Percentiles rank a stretch among this genome's conserved stretches.
phyloP scores from a whole-genome alignment of 2,113 vertebrate genomes.

The Pleuronectes platessa region DNA sequence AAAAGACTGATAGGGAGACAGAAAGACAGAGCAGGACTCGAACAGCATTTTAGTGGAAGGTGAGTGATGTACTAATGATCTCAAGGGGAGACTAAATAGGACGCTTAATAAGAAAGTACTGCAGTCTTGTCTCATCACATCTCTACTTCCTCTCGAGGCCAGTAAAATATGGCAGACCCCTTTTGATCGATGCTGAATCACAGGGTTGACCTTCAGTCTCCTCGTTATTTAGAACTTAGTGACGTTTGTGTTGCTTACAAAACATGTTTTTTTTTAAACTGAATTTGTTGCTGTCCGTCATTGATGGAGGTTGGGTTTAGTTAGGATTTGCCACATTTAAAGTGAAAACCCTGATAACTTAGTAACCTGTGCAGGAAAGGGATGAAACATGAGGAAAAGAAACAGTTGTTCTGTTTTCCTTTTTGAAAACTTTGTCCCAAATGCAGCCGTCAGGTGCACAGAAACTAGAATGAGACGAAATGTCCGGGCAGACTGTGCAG shows the following conservation, averaged over 20 bases:
- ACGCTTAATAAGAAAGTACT: slow-evolving; percentile 13
- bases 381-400: not conserved
- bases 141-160: no score
- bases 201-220: not conserved
- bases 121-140: slow-evolving; percentile 1
- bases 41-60: slow-evolving; percentile 1
- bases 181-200: not conserved
- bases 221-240: not conserved
- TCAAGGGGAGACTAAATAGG: no score
- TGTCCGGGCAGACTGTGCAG: slow-evolving; percentile 53
- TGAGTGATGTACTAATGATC: slow-evolving; percentile 1
- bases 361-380: not conserved
- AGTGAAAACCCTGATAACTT: not conserved
- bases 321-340: not conserved
- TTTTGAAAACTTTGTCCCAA: slow-evolving; percentile 25
- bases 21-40: not conserved
- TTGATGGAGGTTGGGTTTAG: not conserved
- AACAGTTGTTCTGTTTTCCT: not conserved
- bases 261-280: not conserved
- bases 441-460: slow-evolving; percentile 43
- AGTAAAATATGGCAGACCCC: not conserved
- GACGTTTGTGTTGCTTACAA: not conserved
- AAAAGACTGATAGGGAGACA: not conserved
- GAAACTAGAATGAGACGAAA: slow-evolving; percentile 48
- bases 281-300: not conserved